Conservation (phyloP, 2,888 invertebrate species). For the Caenorhabditis drosophilae region DNA sequence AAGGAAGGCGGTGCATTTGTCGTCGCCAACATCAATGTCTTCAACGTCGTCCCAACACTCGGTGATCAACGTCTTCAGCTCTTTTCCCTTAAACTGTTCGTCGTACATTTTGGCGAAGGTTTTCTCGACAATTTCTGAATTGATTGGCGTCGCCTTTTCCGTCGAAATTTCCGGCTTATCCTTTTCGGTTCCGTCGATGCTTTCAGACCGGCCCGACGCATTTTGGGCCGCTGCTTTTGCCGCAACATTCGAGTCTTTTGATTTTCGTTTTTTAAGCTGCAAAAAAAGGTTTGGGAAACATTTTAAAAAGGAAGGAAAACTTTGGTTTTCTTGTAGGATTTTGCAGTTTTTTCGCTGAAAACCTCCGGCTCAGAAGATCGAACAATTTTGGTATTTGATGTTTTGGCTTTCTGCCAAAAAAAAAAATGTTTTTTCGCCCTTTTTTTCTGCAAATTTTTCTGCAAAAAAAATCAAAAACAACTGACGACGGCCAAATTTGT, state of each 20-base stretch:
- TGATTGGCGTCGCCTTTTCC: background rate
- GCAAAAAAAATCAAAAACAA: too few species aligned
- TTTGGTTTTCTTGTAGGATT: background rate
- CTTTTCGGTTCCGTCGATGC: background rate
- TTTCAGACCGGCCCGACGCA: too few species aligned
- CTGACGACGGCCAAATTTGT: too few species aligned
- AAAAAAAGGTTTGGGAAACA: too few species aligned
- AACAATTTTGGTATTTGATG: background rate
- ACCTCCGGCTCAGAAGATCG: too few species aligned
- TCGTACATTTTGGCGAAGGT: background rate
- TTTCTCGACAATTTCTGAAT: background rate
- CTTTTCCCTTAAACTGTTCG: background rate
- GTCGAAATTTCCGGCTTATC: background rate
- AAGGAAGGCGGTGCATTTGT: background rate
- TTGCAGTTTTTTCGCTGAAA: background rate
- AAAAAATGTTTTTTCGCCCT: background rate
- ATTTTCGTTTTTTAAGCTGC: background rate
- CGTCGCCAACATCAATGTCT: background rate
- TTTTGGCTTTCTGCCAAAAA: background rate
- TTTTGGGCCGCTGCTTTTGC: too few species aligned
- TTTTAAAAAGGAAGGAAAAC: too few species aligned
- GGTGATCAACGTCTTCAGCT: background rate
- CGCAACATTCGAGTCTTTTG: background rate
- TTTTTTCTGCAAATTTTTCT: background rate
- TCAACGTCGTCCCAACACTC: background rate